Percentiles rank a stretch among this genome's conserved stretches.
These are phyloP conservation scores for Sebastes kiyomatsui DNA, from an alignment of 2,797 vertebrate genomes.

Conservation along the genomic window DNA sequence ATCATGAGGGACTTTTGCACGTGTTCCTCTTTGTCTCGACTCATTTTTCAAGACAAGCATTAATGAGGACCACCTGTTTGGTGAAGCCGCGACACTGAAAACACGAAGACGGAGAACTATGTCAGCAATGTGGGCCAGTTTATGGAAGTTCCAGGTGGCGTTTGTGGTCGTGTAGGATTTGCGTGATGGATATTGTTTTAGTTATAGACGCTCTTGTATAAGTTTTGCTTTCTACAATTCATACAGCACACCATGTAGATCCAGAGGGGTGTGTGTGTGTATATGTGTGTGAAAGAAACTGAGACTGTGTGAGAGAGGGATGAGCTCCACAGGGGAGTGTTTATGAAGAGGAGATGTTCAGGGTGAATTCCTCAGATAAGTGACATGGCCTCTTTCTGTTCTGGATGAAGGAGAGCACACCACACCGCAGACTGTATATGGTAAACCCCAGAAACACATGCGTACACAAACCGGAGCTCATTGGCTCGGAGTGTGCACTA, in stretches of 20 bases:
- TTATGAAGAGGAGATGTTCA: conserved; percentile 75
- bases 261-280: background rate
- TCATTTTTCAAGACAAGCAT: conserved; percentile 32
- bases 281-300: conserved; percentile 12
- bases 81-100: conserved; percentile 38
- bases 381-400: conserved; percentile 67
- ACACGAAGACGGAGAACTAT: conserved; percentile 46
- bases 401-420: conserved; percentile 40
- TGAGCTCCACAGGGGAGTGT: conserved; percentile 73
- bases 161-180: conserved; percentile 15
- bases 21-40: conserved; percentile 35
- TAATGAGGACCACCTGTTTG: conserved; percentile 68
- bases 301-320: conserved; percentile 24
- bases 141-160: conserved; percentile 35
- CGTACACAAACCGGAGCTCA: background rate
- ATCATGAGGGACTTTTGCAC: conserved; percentile 8
- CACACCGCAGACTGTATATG: conserved; percentile 43
- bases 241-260: conserved; percentile 16
- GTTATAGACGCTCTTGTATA: conserved; percentile 17
- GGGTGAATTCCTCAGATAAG: conserved; percentile 79
- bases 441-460: conserved; percentile 43
- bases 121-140: conserved; percentile 39
- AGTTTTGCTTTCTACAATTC: conserved; percentile 34
- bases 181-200: conserved; percentile 47
- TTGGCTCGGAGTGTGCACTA: background rate